Conservation (phyloP, 2,888 invertebrate genomes). For the Drosophila rubida region DNA sequence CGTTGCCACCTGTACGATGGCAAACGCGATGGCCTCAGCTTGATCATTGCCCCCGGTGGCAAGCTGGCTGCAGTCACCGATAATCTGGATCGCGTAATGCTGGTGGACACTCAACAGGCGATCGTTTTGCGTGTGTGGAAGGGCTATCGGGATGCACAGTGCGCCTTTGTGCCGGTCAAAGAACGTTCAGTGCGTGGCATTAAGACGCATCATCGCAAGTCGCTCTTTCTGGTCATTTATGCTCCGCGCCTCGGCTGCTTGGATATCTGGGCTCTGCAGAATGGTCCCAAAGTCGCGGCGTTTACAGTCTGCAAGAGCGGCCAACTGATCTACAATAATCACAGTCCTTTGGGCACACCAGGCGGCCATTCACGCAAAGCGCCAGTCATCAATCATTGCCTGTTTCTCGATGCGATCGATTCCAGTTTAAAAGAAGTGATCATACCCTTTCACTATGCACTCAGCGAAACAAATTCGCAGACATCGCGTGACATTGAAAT, state of each 20-base stretch:
- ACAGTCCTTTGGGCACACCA: conserved; percentile 89
- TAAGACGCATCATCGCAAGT: conserved; percentile 85
- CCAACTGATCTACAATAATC: conserved; percentile 91
- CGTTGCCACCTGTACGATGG: conserved; percentile 93
- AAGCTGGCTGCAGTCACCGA: conserved; percentile 93
- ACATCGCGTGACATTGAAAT: conserved; percentile 95
- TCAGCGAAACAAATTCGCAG: conserved; percentile 94
- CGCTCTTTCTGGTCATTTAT: conserved; percentile 95
- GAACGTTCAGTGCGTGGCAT: conserved; percentile 86
- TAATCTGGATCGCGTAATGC: conserved; percentile 93
- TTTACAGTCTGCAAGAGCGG: conserved; percentile 95
- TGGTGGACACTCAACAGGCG: conserved; percentile 93
- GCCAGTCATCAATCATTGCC: conserved; percentile 88
- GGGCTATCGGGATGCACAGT: conserved; percentile 98
- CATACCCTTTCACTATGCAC: conserved; percentile 96
- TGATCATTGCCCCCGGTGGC: conserved; percentile 90
- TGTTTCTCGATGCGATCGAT: conserved; percentile 92
- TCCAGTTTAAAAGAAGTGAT: conserved; percentile 92
- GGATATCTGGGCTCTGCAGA: conserved; percentile 96
- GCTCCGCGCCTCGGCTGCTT: conserved; percentile 96
- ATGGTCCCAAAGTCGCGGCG: conserved; percentile 95
- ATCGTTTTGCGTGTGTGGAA: conserved; percentile 95
- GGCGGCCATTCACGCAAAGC: conserved; percentile 81
- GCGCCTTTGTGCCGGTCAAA: conserved; percentile 94
- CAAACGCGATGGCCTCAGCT: conserved; percentile 89